These are phyloP conservation scores for Gambusia holbrooki DNA, from an alignment of 2,113 vertebrate genomes.

Conservation along the genomic window DNA sequence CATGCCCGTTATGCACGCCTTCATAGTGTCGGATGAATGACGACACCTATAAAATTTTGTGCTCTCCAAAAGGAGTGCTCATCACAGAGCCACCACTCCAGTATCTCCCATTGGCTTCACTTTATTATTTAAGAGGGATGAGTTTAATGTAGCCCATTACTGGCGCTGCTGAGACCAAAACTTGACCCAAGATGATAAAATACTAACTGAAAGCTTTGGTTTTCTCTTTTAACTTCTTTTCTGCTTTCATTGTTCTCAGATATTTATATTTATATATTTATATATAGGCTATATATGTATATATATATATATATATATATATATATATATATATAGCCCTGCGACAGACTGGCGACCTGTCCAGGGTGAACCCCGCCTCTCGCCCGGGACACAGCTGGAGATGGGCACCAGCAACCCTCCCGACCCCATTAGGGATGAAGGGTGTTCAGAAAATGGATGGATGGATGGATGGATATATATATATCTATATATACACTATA, in stretches of 20 bases:
- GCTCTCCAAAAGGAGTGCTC: slow-evolving; percentile 26
- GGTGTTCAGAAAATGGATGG: too few species aligned
- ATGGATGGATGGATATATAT: too few species aligned
- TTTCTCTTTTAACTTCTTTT: background rate
- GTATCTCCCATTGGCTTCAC: slow-evolving; percentile 13
- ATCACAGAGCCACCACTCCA: slow-evolving; percentile 17
- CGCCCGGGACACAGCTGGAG: too few species aligned
- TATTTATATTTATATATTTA: too few species aligned
- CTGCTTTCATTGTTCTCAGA: slow-evolving; percentile 17
- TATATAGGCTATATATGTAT: too few species aligned
- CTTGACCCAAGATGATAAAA: slow-evolving; percentile 32
- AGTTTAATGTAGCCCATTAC: slow-evolving; percentile 37
- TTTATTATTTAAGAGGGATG: slow-evolving; percentile 52
- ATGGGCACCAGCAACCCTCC: too few species aligned
- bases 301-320: too few species aligned
- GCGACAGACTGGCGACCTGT: too few species aligned
- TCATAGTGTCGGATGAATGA: slow-evolving; percentile 29
- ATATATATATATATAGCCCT: too few species aligned
- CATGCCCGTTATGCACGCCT: background rate
- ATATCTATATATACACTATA: too few species aligned
- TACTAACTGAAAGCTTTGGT: slow-evolving; percentile 13
- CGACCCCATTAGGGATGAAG: too few species aligned
- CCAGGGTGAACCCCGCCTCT: too few species aligned
- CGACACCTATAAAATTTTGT: slow-evolving; percentile 28
- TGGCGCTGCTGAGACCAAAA: slow-evolving; percentile 32